Evolutionary conservation across 2,888 invertebrate genomes (phyloP), one percentile per base, ranked within the genome.

Genomic region (Lasiommata megera): DNA sequence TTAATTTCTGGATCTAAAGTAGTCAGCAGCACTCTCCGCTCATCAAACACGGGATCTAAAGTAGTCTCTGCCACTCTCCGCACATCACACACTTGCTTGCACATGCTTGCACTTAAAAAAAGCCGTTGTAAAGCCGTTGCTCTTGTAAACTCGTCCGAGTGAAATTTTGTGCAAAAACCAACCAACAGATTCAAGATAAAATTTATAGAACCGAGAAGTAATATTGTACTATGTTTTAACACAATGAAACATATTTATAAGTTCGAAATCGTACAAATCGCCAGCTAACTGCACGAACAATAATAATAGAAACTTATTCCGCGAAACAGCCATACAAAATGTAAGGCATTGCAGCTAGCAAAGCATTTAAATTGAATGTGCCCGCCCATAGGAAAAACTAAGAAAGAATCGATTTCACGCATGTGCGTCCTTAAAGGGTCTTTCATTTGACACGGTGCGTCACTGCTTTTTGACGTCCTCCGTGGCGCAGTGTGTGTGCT

Each of bases 351-450:
- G 38, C 28, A 40, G 38, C 16, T 38, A 50, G 6, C 0, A 6
- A 17, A 36, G 48, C 34, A 7, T 38, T 50, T 38, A 5, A 14
- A 14, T 50, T 18, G 11, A 9, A 28, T 23, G 17, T 50, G 7
- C 28, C 28, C 7, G 7, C 28, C 7, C 28, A 50, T 38, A 11
- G 28, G 48, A 48, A 48, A 37, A 48, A 48, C 14, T 18, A 43
- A 46, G 29, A n/a, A 40, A 12, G 47, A 55, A 55, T 41, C 17
- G 8, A 28, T 56, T 60, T 38, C 37, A 60, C 28, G 56, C 48
- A 56, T 56, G 60, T 53, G 54, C 23, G 23, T 23, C 23, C 23
- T 23, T 23, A 23, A 23, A 23, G 23, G 23, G 23, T 5, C 23
- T 5, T 23, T 23, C 2, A 23, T 23, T 23, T 23, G 23, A 23